Percentiles rank a stretch among this genome's conserved stretches.
Evolutionary conservation across 2,888 invertebrate species (phyloP).

Genomic region (Athetis lepigone): DNA sequence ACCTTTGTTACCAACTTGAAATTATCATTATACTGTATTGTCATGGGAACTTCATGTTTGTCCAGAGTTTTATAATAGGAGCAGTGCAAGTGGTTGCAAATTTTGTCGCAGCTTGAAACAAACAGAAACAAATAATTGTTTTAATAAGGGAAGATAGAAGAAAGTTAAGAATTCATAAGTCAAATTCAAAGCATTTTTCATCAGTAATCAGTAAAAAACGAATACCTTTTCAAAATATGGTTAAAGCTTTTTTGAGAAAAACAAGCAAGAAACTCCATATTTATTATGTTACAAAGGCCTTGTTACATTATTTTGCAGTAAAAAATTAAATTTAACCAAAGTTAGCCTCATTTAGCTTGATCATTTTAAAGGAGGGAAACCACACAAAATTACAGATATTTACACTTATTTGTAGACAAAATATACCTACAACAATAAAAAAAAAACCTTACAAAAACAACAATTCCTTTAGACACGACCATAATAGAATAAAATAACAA

Average conservation of each 20-base stretch:
- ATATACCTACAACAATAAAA: conserved; percentile 1
- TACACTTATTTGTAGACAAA: not conserved
- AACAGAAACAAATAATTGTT: too few relatives aligned
- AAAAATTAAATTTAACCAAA: too few relatives aligned
- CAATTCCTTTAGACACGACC: conserved; percentile 13
- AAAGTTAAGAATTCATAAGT: too few relatives aligned
- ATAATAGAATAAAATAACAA: conserved; percentile 33
- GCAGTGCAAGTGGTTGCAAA: too few relatives aligned
- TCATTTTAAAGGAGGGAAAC: not conserved
- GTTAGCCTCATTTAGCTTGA: not conserved
- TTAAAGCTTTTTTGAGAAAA: not conserved
- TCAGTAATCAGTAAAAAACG: too few relatives aligned
- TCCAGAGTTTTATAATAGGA: too few relatives aligned
- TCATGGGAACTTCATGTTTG: too few relatives aligned
- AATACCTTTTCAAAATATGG: not conserved
- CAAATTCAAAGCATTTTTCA: not conserved
- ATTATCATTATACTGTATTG: too few relatives aligned
- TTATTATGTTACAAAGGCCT: not conserved
- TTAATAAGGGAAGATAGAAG: not conserved
- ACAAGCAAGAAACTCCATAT: not conserved
- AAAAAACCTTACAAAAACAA: conserved; percentile 15
- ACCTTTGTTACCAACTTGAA: too few relatives aligned
- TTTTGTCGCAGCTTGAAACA: too few relatives aligned
- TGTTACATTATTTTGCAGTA: not conserved
- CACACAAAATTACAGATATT: not conserved